phyloP scores from a whole-genome alignment of 2,888 invertebrate species.

The Drosophila siamana region DNA sequence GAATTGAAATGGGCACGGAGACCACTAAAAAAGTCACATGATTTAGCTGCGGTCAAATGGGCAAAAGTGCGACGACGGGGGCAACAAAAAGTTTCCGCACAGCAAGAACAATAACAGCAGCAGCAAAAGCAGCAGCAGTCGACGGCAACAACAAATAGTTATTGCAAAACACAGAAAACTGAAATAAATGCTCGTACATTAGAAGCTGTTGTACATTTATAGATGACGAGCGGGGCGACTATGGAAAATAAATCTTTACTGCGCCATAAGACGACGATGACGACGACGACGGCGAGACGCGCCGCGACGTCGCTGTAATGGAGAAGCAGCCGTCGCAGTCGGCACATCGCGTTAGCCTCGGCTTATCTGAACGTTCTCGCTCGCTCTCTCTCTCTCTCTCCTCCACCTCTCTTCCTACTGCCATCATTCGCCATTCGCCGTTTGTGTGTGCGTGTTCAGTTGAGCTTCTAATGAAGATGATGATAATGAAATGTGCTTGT shows the following conservation, averaged over 20 bases:
- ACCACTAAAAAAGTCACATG: slow-evolving; percentile 75
- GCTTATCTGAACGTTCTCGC: slow-evolving; percentile 52
- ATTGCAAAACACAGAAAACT: slow-evolving; percentile 62
- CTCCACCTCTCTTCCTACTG: not conserved
- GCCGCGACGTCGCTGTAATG: slow-evolving; percentile 21
- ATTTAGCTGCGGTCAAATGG: slow-evolving; percentile 72
- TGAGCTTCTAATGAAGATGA: slow-evolving; percentile 74
- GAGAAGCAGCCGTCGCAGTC: slow-evolving; percentile 6
- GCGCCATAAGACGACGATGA: slow-evolving; percentile 73
- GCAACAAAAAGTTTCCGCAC: slow-evolving; percentile 67
- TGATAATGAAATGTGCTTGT: slow-evolving; percentile 74
- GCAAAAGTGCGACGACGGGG: slow-evolving; percentile 54
- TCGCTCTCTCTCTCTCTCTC: slow-evolving; percentile 14
- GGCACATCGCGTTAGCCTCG: slow-evolving; percentile 32
- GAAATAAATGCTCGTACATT: slow-evolving; percentile 62
- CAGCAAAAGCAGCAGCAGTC: slow-evolving; percentile 21
- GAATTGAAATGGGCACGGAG: slow-evolving; percentile 20
- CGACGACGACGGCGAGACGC: slow-evolving; percentile 38
- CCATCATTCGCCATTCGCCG: not conserved
- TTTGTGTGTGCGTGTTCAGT: slow-evolving; percentile 32
- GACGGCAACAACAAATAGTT: slow-evolving; percentile 45
- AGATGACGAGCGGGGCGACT: slow-evolving; percentile 52
- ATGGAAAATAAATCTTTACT: slow-evolving; percentile 81
- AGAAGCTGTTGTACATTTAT: slow-evolving; percentile 64
- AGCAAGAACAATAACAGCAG: slow-evolving; percentile 57